A percentile compares a stretch with the other conserved stretches of the same genome.
Evolutionary conservation across 2,113 vertebrate genomes (phyloP).

Genomic region (Malurus elegans): DNA sequence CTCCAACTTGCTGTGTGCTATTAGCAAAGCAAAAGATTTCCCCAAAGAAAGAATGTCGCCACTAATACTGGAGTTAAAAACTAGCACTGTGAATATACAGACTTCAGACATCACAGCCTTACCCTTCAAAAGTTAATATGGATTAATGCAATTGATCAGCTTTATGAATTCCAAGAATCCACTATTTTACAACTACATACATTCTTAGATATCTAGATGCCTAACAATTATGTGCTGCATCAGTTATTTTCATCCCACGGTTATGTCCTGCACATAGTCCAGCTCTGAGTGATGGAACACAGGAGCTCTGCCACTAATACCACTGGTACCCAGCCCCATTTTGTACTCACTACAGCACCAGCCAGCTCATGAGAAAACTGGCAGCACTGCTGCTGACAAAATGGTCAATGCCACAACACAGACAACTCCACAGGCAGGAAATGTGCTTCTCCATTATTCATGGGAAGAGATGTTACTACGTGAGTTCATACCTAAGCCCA

Average conservation of each 20-base stretch:
- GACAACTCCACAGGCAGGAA: background rate
- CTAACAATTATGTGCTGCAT: background rate
- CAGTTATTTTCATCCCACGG: background rate
- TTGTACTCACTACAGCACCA: rapidly evolving
- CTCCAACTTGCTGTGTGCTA: background rate
- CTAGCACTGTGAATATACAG: background rate
- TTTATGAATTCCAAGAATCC: background rate
- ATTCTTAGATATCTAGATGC: background rate
- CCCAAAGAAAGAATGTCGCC: background rate
- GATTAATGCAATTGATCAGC: background rate
- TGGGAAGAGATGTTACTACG: background rate
- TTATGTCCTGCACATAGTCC: background rate
- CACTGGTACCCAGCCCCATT: background rate
- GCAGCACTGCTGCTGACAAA: background rate
- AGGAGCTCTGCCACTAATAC: background rate
- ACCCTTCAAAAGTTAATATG: background rate
- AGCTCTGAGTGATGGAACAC: background rate
- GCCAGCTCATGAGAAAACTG: background rate
- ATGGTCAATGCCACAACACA: background rate
- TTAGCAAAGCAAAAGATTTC: background rate
- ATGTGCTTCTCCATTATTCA: background rate
- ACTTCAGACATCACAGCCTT: background rate
- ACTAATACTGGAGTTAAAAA: background rate
- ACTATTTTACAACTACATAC: background rate
- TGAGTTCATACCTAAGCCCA: background rate